Base-by-base conservation (phyloP, 2,113 vertebrate species). In the Corythornis vintsioides region DNA sequence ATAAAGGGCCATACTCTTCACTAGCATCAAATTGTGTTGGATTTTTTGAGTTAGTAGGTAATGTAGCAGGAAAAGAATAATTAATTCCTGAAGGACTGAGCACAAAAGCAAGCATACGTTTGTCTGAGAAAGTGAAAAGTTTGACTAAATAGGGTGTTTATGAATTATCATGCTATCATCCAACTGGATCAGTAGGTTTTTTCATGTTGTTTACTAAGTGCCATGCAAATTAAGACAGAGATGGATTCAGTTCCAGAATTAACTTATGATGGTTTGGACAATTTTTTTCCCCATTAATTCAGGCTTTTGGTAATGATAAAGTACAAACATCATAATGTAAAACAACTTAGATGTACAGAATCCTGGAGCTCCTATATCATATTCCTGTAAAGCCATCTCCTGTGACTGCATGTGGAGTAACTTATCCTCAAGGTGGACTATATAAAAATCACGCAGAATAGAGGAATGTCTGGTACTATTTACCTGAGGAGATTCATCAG, bases 121-220 rank as follows among this genome's bases (percentile, higher is more conserved):
- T 80, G 67, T 70, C 74, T 77, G 53, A 88, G 83, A 78, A 86
- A 75, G 38, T 81, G 69, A 93, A 80, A 96, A 96, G 59, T 90
- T 93, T 83, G 53, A 86, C 63, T 88, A 72, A 83, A 86, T 14
- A 53, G 59, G 47, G 66, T n/a, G 87, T 81, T 77, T 90, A 88
- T 73, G 40, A 86, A 90, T 88, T 92, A 91, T 48, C 78, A 63
- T 33, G 22, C 43, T 92, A 65, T 61, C 45, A 86, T 70, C 45
- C 50, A 89, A 35, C 31, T 69, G 65, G 53, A 73, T 38, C 89
- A 52, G 64, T 86, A 81, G 82, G 17, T 71, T 91, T 96, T 93
- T 43, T 57, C 47, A 63, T 33, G 50, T 20, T 95, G 29, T 79
- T 96, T 90, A 56, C 63, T 93, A 73, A 91, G 72, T 73, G 31